Conservation (phyloP, 2,888 invertebrate genomes). For the Papilio protenor region DNA sequence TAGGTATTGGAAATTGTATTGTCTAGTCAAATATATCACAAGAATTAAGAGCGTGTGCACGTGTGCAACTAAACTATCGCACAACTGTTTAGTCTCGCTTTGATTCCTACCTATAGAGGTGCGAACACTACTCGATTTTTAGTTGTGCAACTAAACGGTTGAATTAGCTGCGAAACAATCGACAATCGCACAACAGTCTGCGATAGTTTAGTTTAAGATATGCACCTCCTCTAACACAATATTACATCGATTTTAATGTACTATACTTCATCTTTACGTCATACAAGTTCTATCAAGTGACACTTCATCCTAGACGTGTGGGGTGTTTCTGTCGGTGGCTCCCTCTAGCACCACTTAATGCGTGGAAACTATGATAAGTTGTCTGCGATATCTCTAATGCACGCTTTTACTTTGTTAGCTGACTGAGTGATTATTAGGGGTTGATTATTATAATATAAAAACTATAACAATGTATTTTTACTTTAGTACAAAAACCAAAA, state of each 20-base stretch:
- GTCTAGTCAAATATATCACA: no score
- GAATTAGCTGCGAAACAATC: no score
- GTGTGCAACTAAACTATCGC: no score
- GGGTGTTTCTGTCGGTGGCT: constrained; percentile 36
- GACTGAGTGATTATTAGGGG: not conserved
- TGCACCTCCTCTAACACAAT: no score
- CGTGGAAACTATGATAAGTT: constrained; percentile 31
- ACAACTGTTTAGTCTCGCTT: no score
- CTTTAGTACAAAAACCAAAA: no score
- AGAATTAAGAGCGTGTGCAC: not conserved
- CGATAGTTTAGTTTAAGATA: no score
- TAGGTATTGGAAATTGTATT: no score
- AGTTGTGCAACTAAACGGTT: no score
- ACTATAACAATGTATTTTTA: not conserved
- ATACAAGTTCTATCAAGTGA: constrained; percentile 17
- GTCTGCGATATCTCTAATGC: constrained; percentile 30
- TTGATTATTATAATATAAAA: not conserved
- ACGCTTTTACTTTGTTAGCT: constrained; percentile 4
- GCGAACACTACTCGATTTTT: no score
- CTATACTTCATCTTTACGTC: constrained; percentile 24
- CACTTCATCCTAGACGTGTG: constrained; percentile 11
- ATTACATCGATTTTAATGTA: not conserved
- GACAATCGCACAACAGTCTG: no score
- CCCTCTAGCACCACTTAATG: constrained; percentile 38
- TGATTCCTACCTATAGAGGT: no score